Conservation (phyloP, 2,113 vertebrate genomes). For the Petrocephalus microphthalmus region DNA sequence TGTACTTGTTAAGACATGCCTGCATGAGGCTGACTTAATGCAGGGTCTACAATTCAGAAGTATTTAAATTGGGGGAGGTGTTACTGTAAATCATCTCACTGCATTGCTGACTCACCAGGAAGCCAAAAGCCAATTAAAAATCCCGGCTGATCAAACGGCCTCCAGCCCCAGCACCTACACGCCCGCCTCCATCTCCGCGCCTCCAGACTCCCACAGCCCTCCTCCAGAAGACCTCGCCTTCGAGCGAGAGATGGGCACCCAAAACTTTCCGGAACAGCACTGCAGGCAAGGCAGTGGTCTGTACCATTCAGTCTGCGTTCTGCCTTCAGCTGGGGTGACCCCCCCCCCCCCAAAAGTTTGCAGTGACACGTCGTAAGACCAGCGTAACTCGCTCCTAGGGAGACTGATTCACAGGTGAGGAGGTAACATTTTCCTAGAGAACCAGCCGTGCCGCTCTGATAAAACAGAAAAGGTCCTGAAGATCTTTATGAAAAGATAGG, state of each 20-base stretch:
- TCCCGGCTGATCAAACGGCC: background rate
- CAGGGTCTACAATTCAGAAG: background rate
- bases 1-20: background rate
- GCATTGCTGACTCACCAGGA: conserved; percentile 18
- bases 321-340: background rate
- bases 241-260: background rate
- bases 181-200: background rate
- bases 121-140: conserved; percentile 18
- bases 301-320: background rate
- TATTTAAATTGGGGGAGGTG: conserved; percentile 4
- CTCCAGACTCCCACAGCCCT: background rate
- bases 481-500: background rate
- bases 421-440: background rate
- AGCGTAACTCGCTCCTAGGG: background rate
- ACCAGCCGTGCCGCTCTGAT: background rate
- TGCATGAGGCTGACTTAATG: background rate
- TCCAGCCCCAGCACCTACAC: background rate
- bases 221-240: background rate
- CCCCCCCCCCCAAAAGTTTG: background rate
- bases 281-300: background rate
- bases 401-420: background rate
- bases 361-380: background rate
- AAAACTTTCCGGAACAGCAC: background rate
- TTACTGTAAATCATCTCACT: background rate
- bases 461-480: background rate